These are phyloP conservation scores for Xanthorhoe spadicearia DNA, from an alignment of 2,888 invertebrate species.

Conservation along the genomic window DNA sequence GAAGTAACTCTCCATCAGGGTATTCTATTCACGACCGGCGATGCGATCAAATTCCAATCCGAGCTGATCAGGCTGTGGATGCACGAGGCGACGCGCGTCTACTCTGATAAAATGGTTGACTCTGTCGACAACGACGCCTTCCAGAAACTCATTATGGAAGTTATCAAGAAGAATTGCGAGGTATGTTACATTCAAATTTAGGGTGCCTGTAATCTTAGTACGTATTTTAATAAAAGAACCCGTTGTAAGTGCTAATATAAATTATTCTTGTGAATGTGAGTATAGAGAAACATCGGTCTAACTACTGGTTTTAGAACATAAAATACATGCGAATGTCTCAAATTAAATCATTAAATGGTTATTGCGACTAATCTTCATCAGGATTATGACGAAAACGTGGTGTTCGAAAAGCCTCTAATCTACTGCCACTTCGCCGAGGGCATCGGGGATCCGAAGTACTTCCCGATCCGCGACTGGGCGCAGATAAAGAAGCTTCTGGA, in stretches of 20 bases:
- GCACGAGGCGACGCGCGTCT: slow-evolving; percentile 96
- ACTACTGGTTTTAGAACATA: too few species aligned
- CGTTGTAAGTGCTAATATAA: too few species aligned
- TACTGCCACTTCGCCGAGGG: slow-evolving; percentile 97
- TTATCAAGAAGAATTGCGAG: slow-evolving; percentile 91
- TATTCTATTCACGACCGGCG: slow-evolving; percentile 91
- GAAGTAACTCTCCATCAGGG: slow-evolving; percentile 85
- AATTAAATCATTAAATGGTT: too few species aligned
- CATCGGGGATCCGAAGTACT: slow-evolving; percentile 95
- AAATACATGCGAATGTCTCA: too few species aligned
- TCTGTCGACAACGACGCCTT: slow-evolving; percentile 90
- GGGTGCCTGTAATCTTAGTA: too few species aligned
- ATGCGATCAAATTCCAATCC: slow-evolving; percentile 88
- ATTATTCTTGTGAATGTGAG: too few species aligned
- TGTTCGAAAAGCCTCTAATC: slow-evolving; percentile 91
- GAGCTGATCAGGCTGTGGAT: slow-evolving; percentile 93
- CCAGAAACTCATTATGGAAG: slow-evolving; percentile 89
- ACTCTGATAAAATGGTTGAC: slow-evolving; percentile 95
- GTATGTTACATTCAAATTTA: slow-evolving; percentile 56
- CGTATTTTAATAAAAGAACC: too few species aligned
- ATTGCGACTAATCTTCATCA: slow-evolving; percentile 51
- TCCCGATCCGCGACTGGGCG: slow-evolving; percentile 89
- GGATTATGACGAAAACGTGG: slow-evolving; percentile 89
- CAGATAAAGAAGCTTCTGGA: slow-evolving; percentile 89
- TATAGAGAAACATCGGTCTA: too few species aligned